A percentile compares a stretch with the other conserved stretches of the same genome.
These are phyloP conservation scores for Ptiloglossa arizonensis DNA, from an alignment of 1,140 invertebrate genomes.

Conservation along the genomic window DNA sequence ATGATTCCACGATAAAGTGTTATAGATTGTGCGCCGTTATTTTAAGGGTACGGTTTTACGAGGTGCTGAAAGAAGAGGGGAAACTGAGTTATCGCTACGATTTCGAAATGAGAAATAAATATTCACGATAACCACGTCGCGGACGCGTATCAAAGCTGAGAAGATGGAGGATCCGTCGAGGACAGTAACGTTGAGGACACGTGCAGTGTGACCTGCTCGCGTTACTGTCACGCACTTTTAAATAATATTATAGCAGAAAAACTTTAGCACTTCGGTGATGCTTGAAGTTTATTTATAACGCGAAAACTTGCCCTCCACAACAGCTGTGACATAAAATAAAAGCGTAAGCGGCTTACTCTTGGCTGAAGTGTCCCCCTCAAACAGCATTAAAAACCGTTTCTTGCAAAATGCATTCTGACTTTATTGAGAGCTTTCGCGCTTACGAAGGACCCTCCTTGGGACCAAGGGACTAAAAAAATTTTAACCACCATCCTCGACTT, in stretches of 20 bases:
- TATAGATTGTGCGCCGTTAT: neutral
- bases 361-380: neutral
- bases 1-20: neutral
- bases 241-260: neutral
- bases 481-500: neutral
- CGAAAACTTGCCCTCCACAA: neutral
- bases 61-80: neutral
- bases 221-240: neutral
- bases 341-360: neutral
- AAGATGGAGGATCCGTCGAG: neutral
- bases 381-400: conserved; percentile 18
- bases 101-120: neutral
- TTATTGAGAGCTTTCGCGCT: neutral
- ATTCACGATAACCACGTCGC: neutral
- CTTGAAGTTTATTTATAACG: conserved; percentile 18
- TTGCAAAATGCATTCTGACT: neutral
- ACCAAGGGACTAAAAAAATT: neutral
- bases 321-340: conserved; percentile 5
- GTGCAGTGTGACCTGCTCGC: too few relatives aligned
- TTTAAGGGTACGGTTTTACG: neutral
- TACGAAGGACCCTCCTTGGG: neutral
- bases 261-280: neutral
- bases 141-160: neutral
- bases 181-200: too few relatives aligned
- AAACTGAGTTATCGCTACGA: neutral